A percentile compares a stretch with the other conserved stretches of the same genome.
Conservation (phyloP, 2,888 invertebrate genomes). For the Apodemia mormo region DNA sequence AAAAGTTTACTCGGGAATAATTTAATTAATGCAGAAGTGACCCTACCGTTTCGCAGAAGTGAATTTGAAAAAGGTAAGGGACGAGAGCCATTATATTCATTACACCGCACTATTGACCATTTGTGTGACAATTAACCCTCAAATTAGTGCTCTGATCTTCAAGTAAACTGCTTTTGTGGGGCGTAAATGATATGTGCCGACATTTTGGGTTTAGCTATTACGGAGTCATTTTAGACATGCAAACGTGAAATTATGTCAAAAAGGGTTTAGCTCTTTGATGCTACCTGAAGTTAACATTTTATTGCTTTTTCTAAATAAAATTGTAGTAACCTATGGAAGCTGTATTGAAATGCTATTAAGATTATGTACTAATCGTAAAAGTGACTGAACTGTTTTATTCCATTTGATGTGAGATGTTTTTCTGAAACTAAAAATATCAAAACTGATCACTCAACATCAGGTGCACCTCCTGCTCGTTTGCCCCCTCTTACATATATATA, state of each 20-base stretch:
- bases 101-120: constrained; percentile 63
- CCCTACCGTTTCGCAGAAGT: not conserved
- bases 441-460: too few species aligned
- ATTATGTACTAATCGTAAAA: too few species aligned
- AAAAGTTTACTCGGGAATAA: not conserved
- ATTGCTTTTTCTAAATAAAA: too few species aligned
- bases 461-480: too few species aligned
- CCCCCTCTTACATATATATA: too few species aligned
- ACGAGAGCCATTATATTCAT: constrained; percentile 62
- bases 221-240: constrained; percentile 14
- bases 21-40: not conserved
- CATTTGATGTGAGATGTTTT: too few species aligned
- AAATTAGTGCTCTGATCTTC: constrained; percentile 56
- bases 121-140: constrained; percentile 66
- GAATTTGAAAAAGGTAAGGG: constrained; percentile 39
- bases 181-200: constrained; percentile 58
- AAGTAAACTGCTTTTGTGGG: constrained; percentile 65
- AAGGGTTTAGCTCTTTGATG: not conserved
- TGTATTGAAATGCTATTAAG: too few species aligned
- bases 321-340: too few species aligned
- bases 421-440: too few species aligned
- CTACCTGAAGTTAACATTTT: too few species aligned
- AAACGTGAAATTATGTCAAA: constrained; percentile 13
- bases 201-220: constrained; percentile 26
- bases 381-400: too few species aligned